These are phyloP conservation scores for Amblyjoppa fuscipennis DNA, from an alignment of 2,888 invertebrate species.

Conservation along the genomic window DNA sequence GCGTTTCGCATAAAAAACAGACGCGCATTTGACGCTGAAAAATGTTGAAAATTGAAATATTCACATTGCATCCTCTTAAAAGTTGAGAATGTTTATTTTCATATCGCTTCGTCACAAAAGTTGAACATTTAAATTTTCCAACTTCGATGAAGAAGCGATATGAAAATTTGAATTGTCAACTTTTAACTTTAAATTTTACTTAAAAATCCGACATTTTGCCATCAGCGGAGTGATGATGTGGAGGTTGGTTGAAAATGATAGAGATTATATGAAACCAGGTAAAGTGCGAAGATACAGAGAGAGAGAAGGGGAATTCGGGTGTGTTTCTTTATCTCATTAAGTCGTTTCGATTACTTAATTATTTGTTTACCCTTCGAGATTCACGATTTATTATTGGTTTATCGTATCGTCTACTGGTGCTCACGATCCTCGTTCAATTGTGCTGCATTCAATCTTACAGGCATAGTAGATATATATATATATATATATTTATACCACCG, in stretches of 20 bases:
- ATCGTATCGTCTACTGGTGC: slow-evolving; percentile 54
- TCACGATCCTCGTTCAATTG: slow-evolving; percentile 52
- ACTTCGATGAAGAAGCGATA: no score
- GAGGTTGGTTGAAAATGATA: slow-evolving; percentile 28
- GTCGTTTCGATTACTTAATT: slow-evolving; percentile 1
- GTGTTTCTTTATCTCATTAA: slow-evolving; percentile 17
- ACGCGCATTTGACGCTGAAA: no score
- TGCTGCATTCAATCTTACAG: slow-evolving; percentile 55
- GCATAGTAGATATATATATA: neutral
- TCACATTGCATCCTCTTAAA: no score
- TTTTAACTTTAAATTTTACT: neutral
- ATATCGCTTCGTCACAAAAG: no score
- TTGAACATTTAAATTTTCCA: no score
- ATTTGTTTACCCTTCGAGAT: neutral
- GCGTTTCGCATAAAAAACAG: no score
- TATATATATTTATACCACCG: slow-evolving; percentile 16
- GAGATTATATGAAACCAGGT: slow-evolving; percentile 45
- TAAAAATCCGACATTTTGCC: neutral
- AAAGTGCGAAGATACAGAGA: slow-evolving; percentile 14
- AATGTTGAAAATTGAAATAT: no score
- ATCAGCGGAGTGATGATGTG: slow-evolving; percentile 37
- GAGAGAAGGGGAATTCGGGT: neutral
- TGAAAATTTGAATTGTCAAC: no score
- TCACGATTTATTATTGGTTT: slow-evolving; percentile 18
- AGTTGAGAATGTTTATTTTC: no score